phyloP scores from a whole-genome alignment of 2,113 vertebrate genomes.

The Mus pahari region DNA sequence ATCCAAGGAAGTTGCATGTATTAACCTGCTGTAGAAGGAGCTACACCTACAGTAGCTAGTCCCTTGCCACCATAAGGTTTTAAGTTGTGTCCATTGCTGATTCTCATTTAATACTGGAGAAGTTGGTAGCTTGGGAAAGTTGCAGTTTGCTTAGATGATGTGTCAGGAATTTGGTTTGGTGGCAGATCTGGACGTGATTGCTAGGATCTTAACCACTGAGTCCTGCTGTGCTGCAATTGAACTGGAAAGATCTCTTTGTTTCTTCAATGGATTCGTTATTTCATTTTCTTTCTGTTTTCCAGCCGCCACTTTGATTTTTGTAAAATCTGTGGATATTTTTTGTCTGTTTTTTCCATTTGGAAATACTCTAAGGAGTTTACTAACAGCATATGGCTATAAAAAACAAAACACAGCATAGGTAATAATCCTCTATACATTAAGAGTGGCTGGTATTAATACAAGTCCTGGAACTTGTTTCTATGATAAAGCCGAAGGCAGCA shows the following conservation, averaged over 20 bases:
- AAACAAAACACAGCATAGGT: background rate
- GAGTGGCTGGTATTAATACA: background rate
- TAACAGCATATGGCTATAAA: background rate
- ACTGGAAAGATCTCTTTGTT: conserved; percentile 19
- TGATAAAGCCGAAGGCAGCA: background rate
- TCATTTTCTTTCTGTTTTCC: conserved; percentile 26
- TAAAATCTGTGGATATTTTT: background rate
- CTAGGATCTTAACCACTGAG: background rate
- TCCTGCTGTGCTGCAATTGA: background rate
- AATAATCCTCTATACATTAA: background rate
- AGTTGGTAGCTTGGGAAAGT: conserved; percentile 44
- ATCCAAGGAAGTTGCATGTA: background rate
- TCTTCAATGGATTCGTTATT: background rate
- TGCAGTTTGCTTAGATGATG: conserved; percentile 23
- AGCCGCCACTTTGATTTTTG: conserved; percentile 12
- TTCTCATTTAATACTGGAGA: conserved; percentile 59
- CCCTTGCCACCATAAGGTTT: background rate
- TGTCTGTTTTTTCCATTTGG: background rate
- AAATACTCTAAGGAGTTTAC: background rate
- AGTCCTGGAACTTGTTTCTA: background rate
- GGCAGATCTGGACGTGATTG: conserved; percentile 24
- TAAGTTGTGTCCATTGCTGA: conserved; percentile 2
- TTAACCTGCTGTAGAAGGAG: background rate
- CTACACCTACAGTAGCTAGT: background rate
- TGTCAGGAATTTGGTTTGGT: conserved; percentile 37